Percentiles rank a stretch among this genome's conserved stretches.
These are phyloP conservation scores for Megathymus violae DNA, from an alignment of 1,140 invertebrate species.

Conservation along the genomic window DNA sequence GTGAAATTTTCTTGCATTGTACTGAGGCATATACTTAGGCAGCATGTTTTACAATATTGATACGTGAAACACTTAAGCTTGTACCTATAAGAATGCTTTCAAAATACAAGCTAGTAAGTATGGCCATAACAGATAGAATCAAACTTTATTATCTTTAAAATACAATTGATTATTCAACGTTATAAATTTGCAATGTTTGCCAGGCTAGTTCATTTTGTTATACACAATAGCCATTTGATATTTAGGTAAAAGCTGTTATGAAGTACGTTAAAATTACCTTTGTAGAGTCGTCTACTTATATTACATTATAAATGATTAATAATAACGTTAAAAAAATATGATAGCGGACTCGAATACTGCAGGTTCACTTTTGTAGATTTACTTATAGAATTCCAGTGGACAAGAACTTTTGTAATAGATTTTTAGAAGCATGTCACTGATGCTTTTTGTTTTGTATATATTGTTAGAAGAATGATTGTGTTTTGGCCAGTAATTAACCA, in stretches of 20 bases:
- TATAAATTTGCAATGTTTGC: neutral
- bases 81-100: constrained; percentile 1
- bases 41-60: constrained; percentile 41
- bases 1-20: constrained; percentile 80
- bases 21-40: constrained; percentile 47
- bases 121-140: neutral
- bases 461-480: constrained; percentile 41
- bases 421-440: too few species aligned
- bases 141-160: neutral
- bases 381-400: too few species aligned
- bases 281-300: neutral
- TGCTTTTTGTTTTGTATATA: too few species aligned
- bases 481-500: constrained; percentile 59
- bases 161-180: neutral
- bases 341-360: too few species aligned
- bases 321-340: neutral
- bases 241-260: neutral
- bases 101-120: constrained; percentile 6
- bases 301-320: neutral
- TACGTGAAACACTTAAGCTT: constrained; percentile 37
- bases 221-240: constrained; percentile 1
- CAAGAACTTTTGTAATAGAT: too few species aligned
- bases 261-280: neutral
- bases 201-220: too few species aligned
- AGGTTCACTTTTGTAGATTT: too few species aligned